A percentile compares a stretch with the other conserved stretches of the same genome.
Conservation (phyloP, 2,113 vertebrate genomes). For the Nematolebias whitei region DNA sequence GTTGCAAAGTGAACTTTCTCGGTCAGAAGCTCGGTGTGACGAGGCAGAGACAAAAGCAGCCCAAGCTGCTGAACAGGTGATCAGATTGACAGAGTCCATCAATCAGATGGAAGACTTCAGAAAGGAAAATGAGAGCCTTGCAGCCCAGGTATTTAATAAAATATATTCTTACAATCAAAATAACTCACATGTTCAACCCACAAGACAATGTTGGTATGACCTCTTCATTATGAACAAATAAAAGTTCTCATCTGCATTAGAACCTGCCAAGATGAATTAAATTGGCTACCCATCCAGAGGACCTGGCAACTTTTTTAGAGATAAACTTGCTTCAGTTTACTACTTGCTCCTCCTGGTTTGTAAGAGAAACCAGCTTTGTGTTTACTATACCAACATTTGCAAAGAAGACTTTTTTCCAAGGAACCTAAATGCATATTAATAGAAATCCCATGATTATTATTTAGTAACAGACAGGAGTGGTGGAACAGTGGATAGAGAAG, state of each 20-base stretch:
- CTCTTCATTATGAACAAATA: neutral
- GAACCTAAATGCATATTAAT: too few relatives aligned
- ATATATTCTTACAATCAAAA: neutral
- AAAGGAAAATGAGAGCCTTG: constrained; percentile 52
- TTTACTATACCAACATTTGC: neutral
- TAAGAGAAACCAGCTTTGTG: neutral
- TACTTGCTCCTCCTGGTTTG: too few relatives aligned
- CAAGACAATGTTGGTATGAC: neutral
- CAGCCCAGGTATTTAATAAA: constrained; percentile 54
- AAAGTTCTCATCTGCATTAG: neutral
- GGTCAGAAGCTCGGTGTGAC: constrained; percentile 66
- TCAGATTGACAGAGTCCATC: constrained; percentile 38
- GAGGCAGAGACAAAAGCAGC: constrained; percentile 57
- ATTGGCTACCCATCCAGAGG: too few relatives aligned
- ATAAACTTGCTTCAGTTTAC: too few relatives aligned
- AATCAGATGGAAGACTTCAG: constrained; percentile 55
- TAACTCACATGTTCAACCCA: neutral
- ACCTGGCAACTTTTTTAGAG: too few relatives aligned
- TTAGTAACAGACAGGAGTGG: too few relatives aligned
- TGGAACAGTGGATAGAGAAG: too few relatives aligned
- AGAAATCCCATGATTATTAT: too few relatives aligned
- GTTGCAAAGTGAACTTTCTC: constrained; percentile 72
- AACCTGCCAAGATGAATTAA: neutral
- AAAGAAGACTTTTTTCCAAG: neutral
- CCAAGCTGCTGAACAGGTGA: constrained; percentile 40